Percentiles rank a stretch among this genome's conserved stretches.
Evolutionary conservation across 2,888 invertebrate genomes (phyloP).

Genomic region (Prenolepis imparis): DNA sequence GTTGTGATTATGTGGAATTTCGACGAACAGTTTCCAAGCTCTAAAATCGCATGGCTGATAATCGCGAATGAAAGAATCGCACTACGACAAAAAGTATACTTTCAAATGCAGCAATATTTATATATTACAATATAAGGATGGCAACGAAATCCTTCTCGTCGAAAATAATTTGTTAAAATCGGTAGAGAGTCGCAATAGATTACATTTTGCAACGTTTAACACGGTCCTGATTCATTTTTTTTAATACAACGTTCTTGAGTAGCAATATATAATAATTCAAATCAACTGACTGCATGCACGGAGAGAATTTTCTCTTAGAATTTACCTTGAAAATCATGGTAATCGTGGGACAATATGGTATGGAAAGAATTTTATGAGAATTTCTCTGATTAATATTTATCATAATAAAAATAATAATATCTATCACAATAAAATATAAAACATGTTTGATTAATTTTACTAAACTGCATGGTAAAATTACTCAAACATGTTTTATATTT

Average conservation of each 20-base stretch:
- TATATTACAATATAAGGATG: background rate
- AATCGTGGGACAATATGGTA: too few species aligned
- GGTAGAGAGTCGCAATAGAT: background rate
- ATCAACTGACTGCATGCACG: background rate
- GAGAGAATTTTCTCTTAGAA: too few species aligned
- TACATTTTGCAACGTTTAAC: background rate
- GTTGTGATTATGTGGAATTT: conserved; percentile 63
- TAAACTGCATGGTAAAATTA: too few species aligned
- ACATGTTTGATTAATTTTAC: too few species aligned
- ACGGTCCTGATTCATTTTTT: background rate
- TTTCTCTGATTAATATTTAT: too few species aligned
- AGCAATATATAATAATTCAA: conserved; percentile 1
- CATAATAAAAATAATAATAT: too few species aligned
- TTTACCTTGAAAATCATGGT: too few species aligned
- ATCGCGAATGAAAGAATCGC: conserved; percentile 41
- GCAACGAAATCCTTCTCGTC: background rate
- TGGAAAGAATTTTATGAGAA: too few species aligned
- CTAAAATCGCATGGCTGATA: background rate
- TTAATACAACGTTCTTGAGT: background rate
- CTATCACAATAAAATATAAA: too few species aligned
- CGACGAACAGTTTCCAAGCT: conserved; percentile 28
- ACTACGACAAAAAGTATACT: background rate
- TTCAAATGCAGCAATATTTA: background rate
- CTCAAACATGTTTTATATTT: too few species aligned
- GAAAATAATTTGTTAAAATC: conserved; percentile 15